Percentiles rank a stretch among this genome's conserved stretches.
These are phyloP conservation scores for Philereme transversata DNA, from an alignment of 2,888 invertebrate species.

Conservation along the genomic window DNA sequence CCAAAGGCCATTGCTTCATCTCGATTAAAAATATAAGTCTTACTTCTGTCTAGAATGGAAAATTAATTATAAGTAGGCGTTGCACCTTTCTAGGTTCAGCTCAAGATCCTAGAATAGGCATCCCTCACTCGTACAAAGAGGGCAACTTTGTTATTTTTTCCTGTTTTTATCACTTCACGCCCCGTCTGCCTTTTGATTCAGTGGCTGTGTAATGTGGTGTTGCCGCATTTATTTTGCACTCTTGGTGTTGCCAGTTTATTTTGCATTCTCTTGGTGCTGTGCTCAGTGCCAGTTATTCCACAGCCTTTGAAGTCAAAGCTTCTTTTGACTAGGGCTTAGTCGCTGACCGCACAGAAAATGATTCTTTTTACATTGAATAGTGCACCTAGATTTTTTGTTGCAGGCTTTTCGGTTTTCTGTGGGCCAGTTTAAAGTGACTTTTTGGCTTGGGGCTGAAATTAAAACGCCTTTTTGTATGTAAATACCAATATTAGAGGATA, in stretches of 20 bases:
- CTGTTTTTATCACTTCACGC: slow-evolving; percentile 82
- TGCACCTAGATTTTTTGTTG: slow-evolving; percentile 49
- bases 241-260: slow-evolving; percentile 71
- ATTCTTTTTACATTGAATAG: slow-evolving; percentile 70
- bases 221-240: slow-evolving; percentile 82
- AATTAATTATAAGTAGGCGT: neutral
- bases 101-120: slow-evolving; percentile 74
- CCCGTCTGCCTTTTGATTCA: slow-evolving; percentile 80
- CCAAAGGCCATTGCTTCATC: too few relatives aligned
- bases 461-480: slow-evolving; percentile 3
- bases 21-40: too few relatives aligned
- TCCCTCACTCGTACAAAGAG: slow-evolving; percentile 54
- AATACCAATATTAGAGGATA: too few relatives aligned
- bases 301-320: slow-evolving; percentile 80
- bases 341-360: slow-evolving; percentile 75
- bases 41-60: too few relatives aligned
- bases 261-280: slow-evolving; percentile 40
- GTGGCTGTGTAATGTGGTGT: slow-evolving; percentile 80
- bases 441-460: slow-evolving; percentile 13
- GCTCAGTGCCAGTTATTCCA: slow-evolving; percentile 65
- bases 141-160: slow-evolving; percentile 74
- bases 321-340: slow-evolving; percentile 72
- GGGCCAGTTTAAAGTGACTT: neutral
- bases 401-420: slow-evolving; percentile 36
- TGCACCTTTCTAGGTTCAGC: slow-evolving; percentile 15